Conservation (phyloP, 2,888 invertebrate genomes). For the Erebia epiphron region DNA sequence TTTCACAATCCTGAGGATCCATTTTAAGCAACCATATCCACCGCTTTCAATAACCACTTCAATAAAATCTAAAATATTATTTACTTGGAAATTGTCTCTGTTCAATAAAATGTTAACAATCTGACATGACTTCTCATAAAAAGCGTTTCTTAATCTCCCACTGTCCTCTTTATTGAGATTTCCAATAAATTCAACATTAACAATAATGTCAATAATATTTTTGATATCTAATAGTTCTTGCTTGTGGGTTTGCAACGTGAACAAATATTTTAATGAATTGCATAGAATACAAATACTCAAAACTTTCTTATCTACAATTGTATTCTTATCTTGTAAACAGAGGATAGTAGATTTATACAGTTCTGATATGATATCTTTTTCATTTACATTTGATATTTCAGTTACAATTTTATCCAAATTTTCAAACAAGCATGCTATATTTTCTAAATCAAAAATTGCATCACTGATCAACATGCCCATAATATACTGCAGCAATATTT, state of each 20-base stretch:
- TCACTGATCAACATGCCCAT: slow-evolving; percentile 55
- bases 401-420: slow-evolving; percentile 43
- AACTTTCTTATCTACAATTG: slow-evolving; percentile 54
- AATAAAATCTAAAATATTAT: slow-evolving; percentile 54
- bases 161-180: slow-evolving; percentile 50
- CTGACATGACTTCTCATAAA: slow-evolving; percentile 66
- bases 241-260: slow-evolving; percentile 44
- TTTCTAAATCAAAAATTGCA: slow-evolving; percentile 48
- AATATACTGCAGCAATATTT: slow-evolving; percentile 55
- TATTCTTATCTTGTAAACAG: slow-evolving; percentile 53
- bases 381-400: slow-evolving; percentile 40
- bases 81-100: slow-evolving; percentile 39
- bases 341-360: slow-evolving; percentile 55
- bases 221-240: slow-evolving; percentile 57
- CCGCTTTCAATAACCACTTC: slow-evolving; percentile 70
- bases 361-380: slow-evolving; percentile 50
- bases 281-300: slow-evolving; percentile 56
- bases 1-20: slow-evolving; percentile 66
- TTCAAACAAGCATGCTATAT: slow-evolving; percentile 49
- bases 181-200: slow-evolving; percentile 46
- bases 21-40: slow-evolving; percentile 72
- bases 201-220: slow-evolving; percentile 48
- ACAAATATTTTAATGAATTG: slow-evolving; percentile 47
- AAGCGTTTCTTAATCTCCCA: slow-evolving; percentile 62
- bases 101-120: slow-evolving; percentile 51